phyloP scores from a whole-genome alignment of 2,797 vertebrate species.

The Sarcoramphus papa region DNA sequence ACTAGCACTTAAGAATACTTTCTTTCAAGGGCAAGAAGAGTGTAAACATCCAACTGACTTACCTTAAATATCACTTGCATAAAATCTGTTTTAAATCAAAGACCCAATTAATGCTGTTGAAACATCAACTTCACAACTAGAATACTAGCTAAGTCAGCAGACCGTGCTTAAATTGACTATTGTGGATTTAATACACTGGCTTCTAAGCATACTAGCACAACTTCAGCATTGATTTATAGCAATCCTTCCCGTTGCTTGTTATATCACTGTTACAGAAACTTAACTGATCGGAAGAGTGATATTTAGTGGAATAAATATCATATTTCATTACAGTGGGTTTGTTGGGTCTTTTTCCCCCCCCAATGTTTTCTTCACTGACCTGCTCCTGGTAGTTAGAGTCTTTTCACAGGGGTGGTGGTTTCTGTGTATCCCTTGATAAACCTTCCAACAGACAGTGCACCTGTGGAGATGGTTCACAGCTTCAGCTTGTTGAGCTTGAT shows the following conservation, averaged over 20 bases:
- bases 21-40: neutral
- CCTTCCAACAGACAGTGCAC: no score
- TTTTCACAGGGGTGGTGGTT: neutral
- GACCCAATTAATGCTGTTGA: neutral
- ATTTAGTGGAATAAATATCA: neutral
- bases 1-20: neutral
- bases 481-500: neutral
- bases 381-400: neutral
- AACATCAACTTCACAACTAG: neutral
- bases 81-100: neutral
- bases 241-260: neutral
- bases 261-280: neutral
- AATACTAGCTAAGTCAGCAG: neutral
- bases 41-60: neutral
- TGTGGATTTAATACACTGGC: neutral
- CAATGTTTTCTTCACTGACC: neutral
- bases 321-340: accelerated
- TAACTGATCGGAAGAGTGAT: neutral
- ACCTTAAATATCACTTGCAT: neutral
- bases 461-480: neutral
- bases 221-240: neutral
- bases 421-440: neutral
- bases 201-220: neutral
- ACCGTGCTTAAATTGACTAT: neutral
- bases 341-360: accelerated